phyloP scores from a whole-genome alignment of 2,797 vertebrate genomes.

The Centropyge bicolor region DNA sequence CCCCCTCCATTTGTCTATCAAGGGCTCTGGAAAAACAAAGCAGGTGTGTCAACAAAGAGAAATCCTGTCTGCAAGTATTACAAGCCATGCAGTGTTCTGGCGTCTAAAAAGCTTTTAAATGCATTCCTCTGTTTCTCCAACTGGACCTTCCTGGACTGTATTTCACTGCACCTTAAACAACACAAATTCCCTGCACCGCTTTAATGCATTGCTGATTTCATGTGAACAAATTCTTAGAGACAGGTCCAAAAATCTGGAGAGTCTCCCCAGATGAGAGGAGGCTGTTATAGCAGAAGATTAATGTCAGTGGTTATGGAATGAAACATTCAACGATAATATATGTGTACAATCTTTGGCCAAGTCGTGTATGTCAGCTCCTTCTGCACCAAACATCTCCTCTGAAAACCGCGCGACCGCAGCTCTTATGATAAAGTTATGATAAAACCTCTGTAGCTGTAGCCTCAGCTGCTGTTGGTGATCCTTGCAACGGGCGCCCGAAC shows the following conservation, averaged over 20 bases:
- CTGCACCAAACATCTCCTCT: conserved; percentile 17
- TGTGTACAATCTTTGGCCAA: not conserved
- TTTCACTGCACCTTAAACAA: not conserved
- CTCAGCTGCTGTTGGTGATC: conserved; percentile 48
- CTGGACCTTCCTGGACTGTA: not conserved
- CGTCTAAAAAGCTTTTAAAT: not conserved
- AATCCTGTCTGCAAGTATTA: not conserved
- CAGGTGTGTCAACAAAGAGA: not conserved
- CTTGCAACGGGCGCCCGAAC: conserved; percentile 33
- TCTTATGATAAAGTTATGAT: conserved; percentile 34
- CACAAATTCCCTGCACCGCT: too few relatives aligned
- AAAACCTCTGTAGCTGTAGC: conserved; percentile 15
- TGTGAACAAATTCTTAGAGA: not conserved
- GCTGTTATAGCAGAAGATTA: not conserved
- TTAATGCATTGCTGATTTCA: not conserved
- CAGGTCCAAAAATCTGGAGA: not conserved
- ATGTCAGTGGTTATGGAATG: not conserved
- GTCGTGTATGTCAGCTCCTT: not conserved
- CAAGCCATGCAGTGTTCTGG: not conserved
- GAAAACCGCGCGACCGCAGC: conserved; percentile 13
- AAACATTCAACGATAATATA: not conserved
- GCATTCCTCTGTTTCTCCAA: not conserved
- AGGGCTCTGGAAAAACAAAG: not conserved
- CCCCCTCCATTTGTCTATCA: too few relatives aligned
- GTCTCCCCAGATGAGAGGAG: not conserved